Base-by-base conservation (phyloP, 2,797 vertebrate species). In the Heterohyrax brucei region DNA sequence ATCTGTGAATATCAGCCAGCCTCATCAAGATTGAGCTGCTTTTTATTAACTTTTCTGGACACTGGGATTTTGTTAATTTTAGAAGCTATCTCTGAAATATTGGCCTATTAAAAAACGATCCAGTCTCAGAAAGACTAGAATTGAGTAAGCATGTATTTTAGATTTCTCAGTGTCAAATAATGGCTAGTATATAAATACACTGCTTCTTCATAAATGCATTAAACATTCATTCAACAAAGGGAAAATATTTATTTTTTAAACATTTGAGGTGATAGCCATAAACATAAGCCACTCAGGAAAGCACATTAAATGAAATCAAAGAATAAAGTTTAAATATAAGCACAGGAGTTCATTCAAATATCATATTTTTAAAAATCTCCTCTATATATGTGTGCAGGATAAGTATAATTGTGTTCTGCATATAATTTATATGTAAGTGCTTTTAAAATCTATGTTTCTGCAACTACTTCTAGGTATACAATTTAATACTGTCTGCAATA, bases 31-130 rank as follows among this genome's bases (percentile, higher is more conserved):
- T 14, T 92, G 78, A 98, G 66, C 84, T 96, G 70, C 56, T 93
- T 97, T 97, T 97, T 96, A 97, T 97, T 81, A 96, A 97, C 95
- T 97, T 97, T 97, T 94, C 81, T 97, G 94, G 92, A 97, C 84
- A 86, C 82, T 84, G 89, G 61, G 87, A 95, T 96, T 95, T 93
- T 93, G 95, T 95, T 97, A 96, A 97, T 96, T 96, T 97, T 90
- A 89, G 96, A 96, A 96, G 81, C 77, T 89, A 87, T 94, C 66
- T 96, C 44, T 95, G 88, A 91, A 93, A 89, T 97, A 96, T 91
- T 91, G 30, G 39, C 78, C 82, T 95, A 90, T 96, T 96, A 95
- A 94, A 96, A 97, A 95, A 81, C 85, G 93, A 89, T 94, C 81
- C 83, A 77, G 75, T 8, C 24, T 93, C 94, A 59, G 21, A 82